Evolutionary conservation across 1,140 invertebrate genomes (phyloP).

Genomic region (Carcinoscorpius rotundicauda): DNA sequence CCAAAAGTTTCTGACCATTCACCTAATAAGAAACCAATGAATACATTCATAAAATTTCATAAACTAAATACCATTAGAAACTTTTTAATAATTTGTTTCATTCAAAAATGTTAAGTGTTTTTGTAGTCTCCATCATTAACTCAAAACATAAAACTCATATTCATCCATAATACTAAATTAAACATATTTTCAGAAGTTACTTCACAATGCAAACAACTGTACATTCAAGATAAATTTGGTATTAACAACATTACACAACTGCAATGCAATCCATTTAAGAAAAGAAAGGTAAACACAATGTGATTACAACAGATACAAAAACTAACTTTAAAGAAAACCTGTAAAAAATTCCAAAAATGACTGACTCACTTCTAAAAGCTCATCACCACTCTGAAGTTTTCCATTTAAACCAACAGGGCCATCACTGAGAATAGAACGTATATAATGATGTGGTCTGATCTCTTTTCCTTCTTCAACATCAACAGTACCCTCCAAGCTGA

Average conservation of each 20-base stretch:
- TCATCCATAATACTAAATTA: no score
- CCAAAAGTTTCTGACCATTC: slow-evolving; percentile 84
- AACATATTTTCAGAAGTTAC: no score
- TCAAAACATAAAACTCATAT: no score
- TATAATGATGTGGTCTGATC: slow-evolving; percentile 85
- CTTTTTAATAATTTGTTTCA: not conserved
- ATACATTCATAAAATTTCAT: slow-evolving; percentile 1
- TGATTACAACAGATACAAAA: not conserved
- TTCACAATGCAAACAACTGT: no score
- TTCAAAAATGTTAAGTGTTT: slow-evolving; percentile 2
- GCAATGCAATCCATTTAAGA: not conserved
- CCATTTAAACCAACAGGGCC: slow-evolving; percentile 86
- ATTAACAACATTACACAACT: no score
- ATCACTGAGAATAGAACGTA: slow-evolving; percentile 79
- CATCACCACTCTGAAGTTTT: slow-evolving; percentile 67
- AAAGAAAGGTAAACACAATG: not conserved
- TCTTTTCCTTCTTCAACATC: slow-evolving; percentile 81
- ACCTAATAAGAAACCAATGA: slow-evolving; percentile 48
- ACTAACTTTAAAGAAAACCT: not conserved
- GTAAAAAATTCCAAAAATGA: slow-evolving; percentile 2
- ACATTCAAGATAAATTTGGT: no score
- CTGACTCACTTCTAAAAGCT: slow-evolving; percentile 58
- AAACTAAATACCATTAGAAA: not conserved
- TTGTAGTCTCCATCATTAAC: slow-evolving; percentile 3
- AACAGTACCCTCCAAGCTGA: slow-evolving; percentile 91